Evolutionary conservation across 2,888 invertebrate genomes (phyloP), one percentile per base, ranked within the genome.

Genomic region (Polyommatus icarus): DNA sequence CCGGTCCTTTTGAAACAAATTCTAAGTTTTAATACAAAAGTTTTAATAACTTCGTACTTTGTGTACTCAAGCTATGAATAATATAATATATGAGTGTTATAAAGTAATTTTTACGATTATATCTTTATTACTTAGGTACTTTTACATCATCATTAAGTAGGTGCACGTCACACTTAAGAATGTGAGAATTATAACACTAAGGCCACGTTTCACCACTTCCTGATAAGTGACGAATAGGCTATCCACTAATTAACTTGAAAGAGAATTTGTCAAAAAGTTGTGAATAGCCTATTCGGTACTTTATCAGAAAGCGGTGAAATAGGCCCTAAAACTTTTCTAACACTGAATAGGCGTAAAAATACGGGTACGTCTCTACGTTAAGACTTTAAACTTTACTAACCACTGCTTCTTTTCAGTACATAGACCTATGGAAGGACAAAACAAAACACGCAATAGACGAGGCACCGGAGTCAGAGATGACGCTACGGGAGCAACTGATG

Each of bases 351-450:
- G 36, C 32, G 32, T 32, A 32, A 32, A 32, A 32, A 32, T 32
- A 32, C 32, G 32, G 32, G 32, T 32, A n/a, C n/a, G n/a, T n/a
- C n/a, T n/a, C n/a, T 40, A 40, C 50, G 15, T 15, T 50, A 15
- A 50, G 3, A 50, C 3, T 50, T 50, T 15, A 3, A 0, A 15
- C 15, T 50, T 0, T 15, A 4, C 1, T 15, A 50, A 50, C 15
- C 15, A 3, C 15, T 50, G 50, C 50, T 50, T 15, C 12, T 46
- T 85, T 85, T 71, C 84, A 91, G 92, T 91, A 82, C 78, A 83
- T 80, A 40, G 85, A 90, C 77, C 80, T 92, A 40, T 92, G 91
- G 91, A 90, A 87, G 46, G 85, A 87, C 15, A 85, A 85, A 79
- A 82, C 80, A 3, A 85, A 84, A 32, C 80, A 83, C 67, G 78